These are phyloP conservation scores for Diarsia dahlii DNA, from an alignment of 2,888 invertebrate species.

Conservation along the genomic window DNA sequence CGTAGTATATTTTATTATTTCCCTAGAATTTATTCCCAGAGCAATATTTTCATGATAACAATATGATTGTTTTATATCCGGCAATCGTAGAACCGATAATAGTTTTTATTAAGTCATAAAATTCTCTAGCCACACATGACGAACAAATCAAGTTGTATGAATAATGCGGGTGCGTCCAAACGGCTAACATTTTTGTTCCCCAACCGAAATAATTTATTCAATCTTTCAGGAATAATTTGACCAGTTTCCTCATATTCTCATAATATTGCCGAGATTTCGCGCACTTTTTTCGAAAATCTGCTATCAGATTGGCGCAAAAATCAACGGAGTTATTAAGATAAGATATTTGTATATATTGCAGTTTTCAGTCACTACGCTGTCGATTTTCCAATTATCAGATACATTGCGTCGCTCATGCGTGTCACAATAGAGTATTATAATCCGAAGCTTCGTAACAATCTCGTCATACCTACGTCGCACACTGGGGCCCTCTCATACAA, in stretches of 20 bases:
- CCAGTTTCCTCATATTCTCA: constrained; percentile 15
- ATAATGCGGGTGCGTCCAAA: constrained; percentile 18
- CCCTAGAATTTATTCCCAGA: constrained; percentile 44
- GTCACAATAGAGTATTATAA: constrained; percentile 50
- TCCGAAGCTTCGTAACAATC: constrained; percentile 48
- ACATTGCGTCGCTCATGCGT: constrained; percentile 61
- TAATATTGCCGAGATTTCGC: not conserved
- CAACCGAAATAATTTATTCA: constrained; percentile 19
- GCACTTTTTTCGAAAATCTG: not conserved
- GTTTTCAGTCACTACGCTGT: constrained; percentile 46
- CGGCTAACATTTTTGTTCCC: constrained; percentile 4
- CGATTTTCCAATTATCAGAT: constrained; percentile 59
- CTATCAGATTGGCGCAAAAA: not conserved
- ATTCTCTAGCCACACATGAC: constrained; percentile 19
- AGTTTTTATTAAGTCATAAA: constrained; percentile 22
- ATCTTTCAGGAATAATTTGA: constrained; percentile 12
- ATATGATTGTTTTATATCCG: constrained; percentile 38
- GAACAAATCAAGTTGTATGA: constrained; percentile 24
- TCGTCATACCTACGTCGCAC: no score
- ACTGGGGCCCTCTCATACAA: no score
- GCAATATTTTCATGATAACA: constrained; percentile 29
- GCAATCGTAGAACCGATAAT: constrained; percentile 1
- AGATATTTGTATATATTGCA: constrained; percentile 1
- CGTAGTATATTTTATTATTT: constrained; percentile 45
- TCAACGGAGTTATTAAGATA: no score